Base-by-base conservation (phyloP, 2,888 invertebrate genomes). In the Perdita meconis region DNA sequence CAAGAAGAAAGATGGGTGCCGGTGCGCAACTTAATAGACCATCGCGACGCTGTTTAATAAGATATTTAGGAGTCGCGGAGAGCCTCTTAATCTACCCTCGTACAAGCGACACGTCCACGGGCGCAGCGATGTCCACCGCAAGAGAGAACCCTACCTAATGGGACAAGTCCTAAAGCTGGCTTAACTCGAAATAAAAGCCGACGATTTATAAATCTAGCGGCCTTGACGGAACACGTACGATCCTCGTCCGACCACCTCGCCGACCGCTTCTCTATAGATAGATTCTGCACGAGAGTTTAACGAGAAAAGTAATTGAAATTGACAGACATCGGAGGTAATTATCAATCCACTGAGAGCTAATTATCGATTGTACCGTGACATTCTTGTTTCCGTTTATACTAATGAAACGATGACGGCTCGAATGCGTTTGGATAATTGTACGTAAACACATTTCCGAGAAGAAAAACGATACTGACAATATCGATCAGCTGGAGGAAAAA, bases 151-250 rank as follows among this genome's bases (percentile, higher is more conserved):
- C 60, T 74, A 55, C 82, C 83, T 89, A 89, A 89, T 89, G 89
- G 89, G 82, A 89, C 87, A 72, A 86, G 74, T 85, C 86, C 82
- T 85, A 87, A 87, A 89, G 87, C 85, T 85, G 87, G 85, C 87
- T 90, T 87, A 87, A 86, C 86, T 85, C 82, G 82, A 87, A 88
- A 88, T 88, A 87, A 90, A 87, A 86, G 83, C 79, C 82, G 60
- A 71, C 86, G 86, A 90, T 89, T 90, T 90, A 89, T 88, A 85
- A 87, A 90, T 88, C 86, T 84, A 84, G 82, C 84, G 80, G 81
- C 79, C 69, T 80, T 75, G 69, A 30, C 67, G 69, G 64, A 83
- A 69, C 80, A 72, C 83, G 84, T 79, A 83, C 73, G 78, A 56
- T 36, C 47, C 57, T 73, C 57, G 64, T 56, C 26, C 57, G 63